A percentile compares a stretch with the other conserved stretches of the same genome.
Conservation (phyloP, 37 sponge, comb jelly and placozoan species). For the Cladorhizidae sp. region DNA sequence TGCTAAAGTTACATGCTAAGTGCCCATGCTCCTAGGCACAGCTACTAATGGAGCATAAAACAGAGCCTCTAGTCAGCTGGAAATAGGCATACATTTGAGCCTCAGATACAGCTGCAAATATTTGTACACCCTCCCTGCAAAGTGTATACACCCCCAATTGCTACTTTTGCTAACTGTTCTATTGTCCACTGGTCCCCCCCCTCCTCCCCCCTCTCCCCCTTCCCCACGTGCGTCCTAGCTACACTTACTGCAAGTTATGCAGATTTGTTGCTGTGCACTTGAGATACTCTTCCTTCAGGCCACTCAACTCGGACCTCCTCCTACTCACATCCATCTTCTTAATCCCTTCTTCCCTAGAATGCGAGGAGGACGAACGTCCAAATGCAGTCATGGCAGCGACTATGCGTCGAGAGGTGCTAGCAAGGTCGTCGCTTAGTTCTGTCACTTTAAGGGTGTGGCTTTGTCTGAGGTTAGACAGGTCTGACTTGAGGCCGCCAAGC, state of each 20-base stretch:
- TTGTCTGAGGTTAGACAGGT: slow-evolving; percentile 12
- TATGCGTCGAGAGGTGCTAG: slow-evolving; percentile 14
- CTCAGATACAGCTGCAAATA: too few relatives aligned
- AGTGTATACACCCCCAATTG: too few relatives aligned
- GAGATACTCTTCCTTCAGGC: slow-evolving; percentile 40
- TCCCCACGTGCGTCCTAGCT: not conserved
- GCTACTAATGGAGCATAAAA: too few relatives aligned
- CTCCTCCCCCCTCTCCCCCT: too few relatives aligned
- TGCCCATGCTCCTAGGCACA: too few relatives aligned
- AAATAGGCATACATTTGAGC: too few relatives aligned
- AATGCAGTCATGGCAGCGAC: slow-evolving; percentile 2
- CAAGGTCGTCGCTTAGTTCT: slow-evolving; percentile 9
- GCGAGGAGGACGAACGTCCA: not conserved
- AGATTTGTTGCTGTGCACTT: slow-evolving; percentile 17
- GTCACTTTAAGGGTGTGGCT: slow-evolving; percentile 12
- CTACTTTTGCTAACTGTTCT: too few relatives aligned
- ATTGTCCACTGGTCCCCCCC: too few relatives aligned
- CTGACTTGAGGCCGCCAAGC: slow-evolving; percentile 9
- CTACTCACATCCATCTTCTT: slow-evolving; percentile 11
- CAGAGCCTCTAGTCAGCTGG: too few relatives aligned
- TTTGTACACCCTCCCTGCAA: too few relatives aligned
- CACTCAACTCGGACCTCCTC: slow-evolving; percentile 44
- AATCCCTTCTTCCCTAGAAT: not conserved
- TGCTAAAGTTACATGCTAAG: too few relatives aligned
- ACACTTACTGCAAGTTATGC: slow-evolving; percentile 59